These are phyloP conservation scores for Dryomyza anilis DNA, from an alignment of 2,888 invertebrate species.

Conservation along the genomic window DNA sequence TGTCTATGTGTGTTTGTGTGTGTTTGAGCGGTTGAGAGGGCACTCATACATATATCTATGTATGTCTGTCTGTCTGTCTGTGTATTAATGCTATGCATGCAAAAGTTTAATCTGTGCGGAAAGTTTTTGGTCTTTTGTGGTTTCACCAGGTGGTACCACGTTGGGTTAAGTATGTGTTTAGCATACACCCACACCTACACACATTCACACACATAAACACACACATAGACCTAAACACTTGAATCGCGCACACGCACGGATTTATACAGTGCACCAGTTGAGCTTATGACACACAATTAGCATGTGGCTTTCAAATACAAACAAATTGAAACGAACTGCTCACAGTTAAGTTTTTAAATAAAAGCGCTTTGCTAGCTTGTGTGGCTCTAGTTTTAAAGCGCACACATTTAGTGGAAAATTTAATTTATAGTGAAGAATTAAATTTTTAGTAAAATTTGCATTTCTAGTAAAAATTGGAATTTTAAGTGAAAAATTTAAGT, in stretches of 20 bases:
- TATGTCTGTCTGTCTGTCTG: background rate
- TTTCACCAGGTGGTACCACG: slow-evolving; percentile 14
- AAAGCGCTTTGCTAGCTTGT: no score
- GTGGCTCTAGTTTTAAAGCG: no score
- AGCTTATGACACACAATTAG: background rate
- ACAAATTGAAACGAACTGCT: no score
- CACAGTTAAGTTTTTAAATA: no score
- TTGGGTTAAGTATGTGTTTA: slow-evolving; percentile 13
- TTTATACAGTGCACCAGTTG: background rate
- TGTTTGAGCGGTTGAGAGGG: background rate
- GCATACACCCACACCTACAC: background rate
- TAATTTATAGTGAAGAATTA: no score
- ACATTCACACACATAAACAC: background rate
- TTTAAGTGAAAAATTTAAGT: no score
- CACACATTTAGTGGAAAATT: no score
- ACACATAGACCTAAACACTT: background rate
- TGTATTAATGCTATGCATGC: background rate
- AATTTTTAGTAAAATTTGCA: no score
- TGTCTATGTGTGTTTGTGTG: background rate
- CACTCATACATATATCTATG: background rate
- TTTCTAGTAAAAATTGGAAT: no score
- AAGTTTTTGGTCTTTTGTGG: slow-evolving; percentile 21
- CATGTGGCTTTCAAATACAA: no score
- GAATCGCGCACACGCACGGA: background rate
- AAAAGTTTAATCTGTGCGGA: slow-evolving; percentile 19